Conservation (phyloP, 2,113 vertebrate genomes). For the Struthidea cinerea region DNA sequence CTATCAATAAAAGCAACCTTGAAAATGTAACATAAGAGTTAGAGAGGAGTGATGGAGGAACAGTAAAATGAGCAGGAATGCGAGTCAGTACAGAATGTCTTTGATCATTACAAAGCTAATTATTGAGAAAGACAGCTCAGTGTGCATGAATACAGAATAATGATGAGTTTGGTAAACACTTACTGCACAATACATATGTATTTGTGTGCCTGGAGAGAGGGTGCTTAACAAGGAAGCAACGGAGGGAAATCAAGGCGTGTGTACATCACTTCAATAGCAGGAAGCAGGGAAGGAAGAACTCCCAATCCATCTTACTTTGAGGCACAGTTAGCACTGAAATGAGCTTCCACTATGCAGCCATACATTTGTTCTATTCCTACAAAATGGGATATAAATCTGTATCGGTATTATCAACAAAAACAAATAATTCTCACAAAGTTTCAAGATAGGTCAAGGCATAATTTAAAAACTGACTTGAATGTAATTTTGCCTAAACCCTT, state of each 20-base stretch:
- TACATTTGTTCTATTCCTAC: neutral
- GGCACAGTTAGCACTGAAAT: neutral
- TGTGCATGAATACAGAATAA: neutral
- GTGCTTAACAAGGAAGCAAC: neutral
- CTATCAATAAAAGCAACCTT: conserved; percentile 6
- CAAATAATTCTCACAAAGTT: neutral
- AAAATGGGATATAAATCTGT: neutral
- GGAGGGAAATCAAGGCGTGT: neutral
- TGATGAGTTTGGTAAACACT: neutral
- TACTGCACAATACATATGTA: neutral
- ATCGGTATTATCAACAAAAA: neutral
- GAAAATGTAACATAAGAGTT: neutral
- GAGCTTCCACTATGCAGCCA: neutral
- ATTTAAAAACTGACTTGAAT: neutral
- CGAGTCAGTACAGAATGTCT: conserved; percentile 1
- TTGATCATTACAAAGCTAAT: conserved; percentile 30
- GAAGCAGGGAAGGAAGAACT: neutral
- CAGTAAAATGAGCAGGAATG: neutral
- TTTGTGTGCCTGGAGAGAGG: neutral
- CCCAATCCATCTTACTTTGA: neutral
- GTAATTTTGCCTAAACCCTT: neutral
- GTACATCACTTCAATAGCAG: accelerated
- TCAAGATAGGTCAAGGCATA: neutral
- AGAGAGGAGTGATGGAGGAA: neutral
- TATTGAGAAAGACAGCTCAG: neutral